phyloP scores from a whole-genome alignment of 2,888 invertebrate genomes.

The Eupithecia exiguata region DNA sequence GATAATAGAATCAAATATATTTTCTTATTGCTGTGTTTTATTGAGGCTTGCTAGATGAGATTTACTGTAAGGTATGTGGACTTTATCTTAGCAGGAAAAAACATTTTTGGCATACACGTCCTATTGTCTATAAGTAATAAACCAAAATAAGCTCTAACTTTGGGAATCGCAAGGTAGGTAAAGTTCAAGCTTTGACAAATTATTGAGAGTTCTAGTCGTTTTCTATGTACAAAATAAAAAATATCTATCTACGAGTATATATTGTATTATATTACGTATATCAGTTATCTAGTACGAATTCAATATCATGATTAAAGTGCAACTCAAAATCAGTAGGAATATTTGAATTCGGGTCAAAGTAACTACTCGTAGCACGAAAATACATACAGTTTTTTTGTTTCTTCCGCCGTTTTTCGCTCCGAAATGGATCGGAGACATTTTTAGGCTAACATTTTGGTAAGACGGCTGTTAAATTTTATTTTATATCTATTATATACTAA shows the following conservation, averaged over 20 bases:
- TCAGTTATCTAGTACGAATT: no score
- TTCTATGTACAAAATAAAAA: no score
- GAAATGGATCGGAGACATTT: no score
- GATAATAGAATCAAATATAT: slow-evolving; percentile 41
- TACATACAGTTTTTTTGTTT: background rate
- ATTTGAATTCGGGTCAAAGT: background rate
- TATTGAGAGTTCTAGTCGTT: no score
- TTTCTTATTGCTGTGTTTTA: slow-evolving; percentile 39
- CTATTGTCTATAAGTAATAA: background rate
- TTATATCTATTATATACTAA: no score
- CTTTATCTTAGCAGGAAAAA: slow-evolving; percentile 13
- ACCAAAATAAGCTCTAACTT: background rate
- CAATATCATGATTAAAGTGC: background rate
- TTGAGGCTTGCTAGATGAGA: slow-evolving; percentile 24
- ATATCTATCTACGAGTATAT: no score
- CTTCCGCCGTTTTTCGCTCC: no score
- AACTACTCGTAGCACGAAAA: background rate
- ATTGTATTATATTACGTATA: no score
- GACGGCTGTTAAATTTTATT: no score
- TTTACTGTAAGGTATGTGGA: slow-evolving; percentile 37
- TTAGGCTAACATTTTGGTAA: no score
- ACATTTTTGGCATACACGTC: background rate
- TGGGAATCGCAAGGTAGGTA: background rate
- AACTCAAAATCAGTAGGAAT: background rate
- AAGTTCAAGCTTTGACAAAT: background rate